Base-by-base conservation (phyloP, 2,113 vertebrate species). In the Eurystomus gularis region DNA sequence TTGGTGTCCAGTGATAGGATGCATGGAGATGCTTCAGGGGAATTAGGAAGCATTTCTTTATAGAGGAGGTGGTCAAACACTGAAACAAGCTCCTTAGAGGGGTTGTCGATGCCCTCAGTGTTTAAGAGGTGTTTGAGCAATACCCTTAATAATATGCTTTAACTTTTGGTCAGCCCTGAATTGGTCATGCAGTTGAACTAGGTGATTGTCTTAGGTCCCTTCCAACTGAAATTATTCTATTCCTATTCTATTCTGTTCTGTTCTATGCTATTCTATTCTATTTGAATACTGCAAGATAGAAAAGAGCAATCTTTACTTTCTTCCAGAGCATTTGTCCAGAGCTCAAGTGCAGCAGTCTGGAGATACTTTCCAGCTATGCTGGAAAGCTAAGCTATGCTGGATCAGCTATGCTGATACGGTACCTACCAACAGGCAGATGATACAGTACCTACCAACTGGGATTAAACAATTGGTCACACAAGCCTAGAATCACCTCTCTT, bases 401-500 rank as follows among this genome's bases (percentile, higher is more conserved):
- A n/a, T n/a, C n/a, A n/a, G n/a, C n/a, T n/a, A n/a, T n/a, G n/a
- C n/a, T n/a, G n/a, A n/a, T n/a, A n/a, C n/a, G n/a, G n/a, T n/a
- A n/a, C n/a, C n/a, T n/a, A n/a, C n/a, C n/a, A n/a, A n/a, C n/a
- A n/a, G n/a, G n/a, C n/a, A 54, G 21, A 20, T 37, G 29, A 37
- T 24, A 25, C 0, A 0, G 33, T 64, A 44, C 14, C 15, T 75
- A 9, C 6, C 11, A 24, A 21, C 3, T 26, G 18, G 24, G 33
- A 66, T 1, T 2, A 78, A 80, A 65, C 4, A 35, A n/a, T 65
- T 10, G 24, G 17, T 66, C n/a, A n/a, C 17, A 48, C 37, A 58
- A 71, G 9, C 42, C 44, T 64, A 39, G 46, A 71, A 82, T 31
- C 16, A 57, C 5, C 14, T 42, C 23, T 42, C 7, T 6, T 10